Evolutionary conservation across 1,140 invertebrate genomes (phyloP).

Genomic region (Melitaea cinxia): DNA sequence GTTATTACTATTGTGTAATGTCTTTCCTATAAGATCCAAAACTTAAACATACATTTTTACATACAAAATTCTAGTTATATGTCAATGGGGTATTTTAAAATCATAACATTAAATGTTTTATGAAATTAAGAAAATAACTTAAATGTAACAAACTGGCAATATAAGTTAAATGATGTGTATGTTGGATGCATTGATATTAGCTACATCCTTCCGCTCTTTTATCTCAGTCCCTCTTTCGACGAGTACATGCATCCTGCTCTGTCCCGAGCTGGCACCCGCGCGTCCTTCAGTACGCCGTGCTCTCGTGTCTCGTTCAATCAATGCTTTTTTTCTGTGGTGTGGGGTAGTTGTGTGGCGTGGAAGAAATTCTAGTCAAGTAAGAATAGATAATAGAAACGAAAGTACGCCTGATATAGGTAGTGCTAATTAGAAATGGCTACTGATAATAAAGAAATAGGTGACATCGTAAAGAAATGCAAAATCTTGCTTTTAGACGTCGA

Average conservation of each 20-base stretch:
- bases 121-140: too few relatives aligned
- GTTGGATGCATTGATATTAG: conserved; percentile 58
- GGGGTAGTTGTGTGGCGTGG: conserved; percentile 66
- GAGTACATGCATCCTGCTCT: conserved; percentile 52
- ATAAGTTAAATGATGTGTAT: conserved; percentile 30
- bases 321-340: conserved; percentile 77
- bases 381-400: conserved; percentile 56
- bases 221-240: conserved; percentile 56
- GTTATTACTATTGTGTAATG: too few relatives aligned
- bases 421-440: conserved; percentile 66
- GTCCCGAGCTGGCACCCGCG: conserved; percentile 49
- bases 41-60: too few relatives aligned
- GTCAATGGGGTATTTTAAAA: too few relatives aligned
- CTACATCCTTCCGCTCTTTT: conserved; percentile 69
- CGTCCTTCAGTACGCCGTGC: conserved; percentile 52
- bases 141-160: conserved; percentile 33
- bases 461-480: conserved; percentile 76
- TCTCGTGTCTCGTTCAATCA: conserved; percentile 68
- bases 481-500: conserved; percentile 78
- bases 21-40: too few relatives aligned
- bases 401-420: conserved; percentile 58
- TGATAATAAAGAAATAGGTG: conserved; percentile 69
- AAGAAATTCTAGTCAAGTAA: conserved; percentile 73
- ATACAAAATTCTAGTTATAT: too few relatives aligned
- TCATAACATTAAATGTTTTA: too few relatives aligned